Conservation (phyloP, 2,888 invertebrate genomes). For the Panzeria rudis region DNA sequence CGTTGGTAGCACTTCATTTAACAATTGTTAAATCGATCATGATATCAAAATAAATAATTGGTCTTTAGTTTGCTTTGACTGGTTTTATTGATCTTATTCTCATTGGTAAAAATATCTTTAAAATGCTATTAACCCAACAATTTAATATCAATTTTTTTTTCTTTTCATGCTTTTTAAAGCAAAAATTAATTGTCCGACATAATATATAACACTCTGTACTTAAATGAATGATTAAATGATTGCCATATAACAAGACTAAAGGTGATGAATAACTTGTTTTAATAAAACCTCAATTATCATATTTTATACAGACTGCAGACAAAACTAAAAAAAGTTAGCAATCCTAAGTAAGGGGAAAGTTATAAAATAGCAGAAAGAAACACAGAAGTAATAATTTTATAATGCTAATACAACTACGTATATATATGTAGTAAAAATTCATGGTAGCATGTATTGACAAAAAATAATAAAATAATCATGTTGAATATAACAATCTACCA, state of each 20-base stretch:
- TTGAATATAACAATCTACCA: conserved; percentile 42
- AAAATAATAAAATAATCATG: conserved; percentile 36
- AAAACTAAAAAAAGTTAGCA: conserved; percentile 46
- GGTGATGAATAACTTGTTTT: conserved; percentile 69
- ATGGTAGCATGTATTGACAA: conserved; percentile 48
- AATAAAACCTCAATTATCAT: conserved; percentile 63
- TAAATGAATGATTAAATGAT: conserved; percentile 48
- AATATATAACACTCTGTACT: not conserved
- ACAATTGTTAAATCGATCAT: no score
- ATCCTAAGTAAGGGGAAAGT: conserved; percentile 34
- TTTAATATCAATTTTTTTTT: no score
- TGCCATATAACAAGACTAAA: conserved; percentile 58
- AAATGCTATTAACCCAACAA: no score
- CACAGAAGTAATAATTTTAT: conserved; percentile 27
- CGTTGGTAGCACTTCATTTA: no score
- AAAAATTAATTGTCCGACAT: not conserved
- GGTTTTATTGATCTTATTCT: no score
- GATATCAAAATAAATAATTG: no score
- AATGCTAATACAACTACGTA: not conserved
- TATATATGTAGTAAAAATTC: not conserved
- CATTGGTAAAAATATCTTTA: no score
- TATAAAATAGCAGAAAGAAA: conserved; percentile 7
- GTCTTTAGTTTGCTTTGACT: no score
- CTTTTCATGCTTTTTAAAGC: no score
- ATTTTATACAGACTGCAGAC: conserved; percentile 18